Percentiles rank a stretch among this genome's conserved stretches.
phyloP scores from a whole-genome alignment of 2,797 vertebrate genomes.

The Anguilla marmorata region DNA sequence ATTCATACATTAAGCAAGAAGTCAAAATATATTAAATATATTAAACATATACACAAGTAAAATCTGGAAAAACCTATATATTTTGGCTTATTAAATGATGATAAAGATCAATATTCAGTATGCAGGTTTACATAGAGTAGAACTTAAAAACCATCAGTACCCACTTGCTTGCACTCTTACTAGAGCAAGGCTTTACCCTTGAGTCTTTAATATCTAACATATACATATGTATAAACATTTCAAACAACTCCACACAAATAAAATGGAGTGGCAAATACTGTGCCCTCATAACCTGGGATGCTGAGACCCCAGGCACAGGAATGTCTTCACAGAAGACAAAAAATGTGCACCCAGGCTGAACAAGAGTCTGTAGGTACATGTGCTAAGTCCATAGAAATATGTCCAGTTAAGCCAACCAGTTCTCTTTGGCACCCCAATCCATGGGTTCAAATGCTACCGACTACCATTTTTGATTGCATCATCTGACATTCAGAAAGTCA shows the following conservation, averaged over 20 bases:
- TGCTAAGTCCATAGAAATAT: slow-evolving; percentile 48
- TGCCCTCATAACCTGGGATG: slow-evolving; percentile 65
- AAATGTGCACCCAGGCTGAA: slow-evolving; percentile 52
- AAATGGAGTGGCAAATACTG: slow-evolving; percentile 75
- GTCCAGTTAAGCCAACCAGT: slow-evolving; percentile 67
- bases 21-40: slow-evolving; percentile 51
- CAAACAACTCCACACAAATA: slow-evolving; percentile 73
- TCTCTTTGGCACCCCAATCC: slow-evolving; percentile 69
- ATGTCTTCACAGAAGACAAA: slow-evolving; percentile 96
- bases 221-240: slow-evolving; percentile 73
- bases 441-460: slow-evolving; percentile 50
- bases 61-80: slow-evolving; percentile 62
- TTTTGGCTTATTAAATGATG: slow-evolving; percentile 75
- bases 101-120: slow-evolving; percentile 63
- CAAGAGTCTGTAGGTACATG: slow-evolving; percentile 54
- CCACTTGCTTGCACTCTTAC: slow-evolving; percentile 59
- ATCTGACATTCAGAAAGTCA: slow-evolving; percentile 58
- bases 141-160: slow-evolving; percentile 61
- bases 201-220: slow-evolving; percentile 62
- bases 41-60: slow-evolving; percentile 68
- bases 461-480: slow-evolving; percentile 45
- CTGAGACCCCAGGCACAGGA: slow-evolving; percentile 65
- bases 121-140: slow-evolving; percentile 63
- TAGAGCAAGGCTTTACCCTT: slow-evolving; percentile 64
- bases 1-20: slow-evolving; percentile 64